Percentiles rank a stretch among this genome's conserved stretches.
Conservation (phyloP, 2,797 vertebrate genomes). For the Rallus crepitans region DNA sequence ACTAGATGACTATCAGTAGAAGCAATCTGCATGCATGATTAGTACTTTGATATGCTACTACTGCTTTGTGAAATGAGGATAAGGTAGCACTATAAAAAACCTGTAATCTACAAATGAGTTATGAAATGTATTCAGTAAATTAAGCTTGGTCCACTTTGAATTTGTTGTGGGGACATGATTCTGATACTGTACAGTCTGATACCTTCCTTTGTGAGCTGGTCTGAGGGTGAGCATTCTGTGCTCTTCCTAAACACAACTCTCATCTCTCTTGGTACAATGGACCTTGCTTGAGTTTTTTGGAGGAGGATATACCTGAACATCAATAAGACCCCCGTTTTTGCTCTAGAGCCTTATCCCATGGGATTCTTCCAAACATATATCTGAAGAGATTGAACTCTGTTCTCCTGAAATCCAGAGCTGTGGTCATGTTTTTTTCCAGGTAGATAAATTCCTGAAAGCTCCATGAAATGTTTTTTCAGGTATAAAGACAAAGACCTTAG, state of each 20-base stretch:
- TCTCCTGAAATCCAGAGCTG: background rate
- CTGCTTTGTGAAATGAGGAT: background rate
- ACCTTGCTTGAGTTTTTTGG: background rate
- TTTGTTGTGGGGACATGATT: background rate
- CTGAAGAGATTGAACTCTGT: background rate
- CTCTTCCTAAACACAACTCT: background rate
- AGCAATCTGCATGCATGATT: constrained; percentile 36
- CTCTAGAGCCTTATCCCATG: background rate
- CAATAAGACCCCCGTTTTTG: background rate
- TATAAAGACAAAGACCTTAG: background rate
- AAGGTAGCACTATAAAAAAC: background rate
- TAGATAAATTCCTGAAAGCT: background rate
- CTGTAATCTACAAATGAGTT: constrained; percentile 30
- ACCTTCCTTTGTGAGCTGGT: background rate
- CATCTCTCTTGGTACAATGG: background rate
- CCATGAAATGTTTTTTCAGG: background rate
- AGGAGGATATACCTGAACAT: background rate
- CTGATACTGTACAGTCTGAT: background rate
- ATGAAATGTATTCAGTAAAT: background rate
- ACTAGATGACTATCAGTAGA: constrained; percentile 7
- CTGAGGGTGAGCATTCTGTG: background rate
- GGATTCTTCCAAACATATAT: background rate
- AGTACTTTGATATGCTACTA: constrained; percentile 15
- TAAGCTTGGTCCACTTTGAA: background rate
- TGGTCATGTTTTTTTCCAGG: background rate